Evolutionary conservation across 1,140 invertebrate species (phyloP).

Genomic region (Scaptomyza montana): DNA sequence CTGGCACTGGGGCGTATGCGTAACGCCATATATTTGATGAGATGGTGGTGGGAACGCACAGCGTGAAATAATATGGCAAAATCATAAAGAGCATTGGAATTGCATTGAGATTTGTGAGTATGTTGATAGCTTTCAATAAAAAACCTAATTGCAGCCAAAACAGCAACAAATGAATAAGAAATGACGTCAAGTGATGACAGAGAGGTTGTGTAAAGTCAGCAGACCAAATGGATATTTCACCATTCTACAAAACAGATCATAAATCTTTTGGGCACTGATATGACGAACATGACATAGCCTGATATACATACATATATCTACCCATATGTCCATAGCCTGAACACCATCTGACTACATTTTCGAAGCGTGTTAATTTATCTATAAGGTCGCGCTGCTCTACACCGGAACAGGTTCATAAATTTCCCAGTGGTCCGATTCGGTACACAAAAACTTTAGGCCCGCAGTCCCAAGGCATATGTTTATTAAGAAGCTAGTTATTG

Average conservation of each 20-base stretch:
- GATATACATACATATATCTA: constrained; percentile 6
- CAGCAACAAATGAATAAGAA: background rate
- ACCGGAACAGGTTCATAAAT: constrained; percentile 81
- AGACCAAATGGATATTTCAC: too few relatives aligned
- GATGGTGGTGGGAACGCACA: constrained; percentile 11
- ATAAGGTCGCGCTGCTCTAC: constrained; percentile 56
- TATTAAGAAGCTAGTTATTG: background rate
- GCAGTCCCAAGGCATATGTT: constrained; percentile 40
- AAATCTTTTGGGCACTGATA: constrained; percentile 25
- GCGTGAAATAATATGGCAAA: constrained; percentile 42
- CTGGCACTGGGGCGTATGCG: constrained; percentile 52
- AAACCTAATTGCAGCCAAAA: background rate
- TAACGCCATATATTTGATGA: constrained; percentile 35
- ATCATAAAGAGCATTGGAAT: constrained; percentile 56
- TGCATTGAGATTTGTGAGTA: constrained; percentile 70
- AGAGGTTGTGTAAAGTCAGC: too few relatives aligned
- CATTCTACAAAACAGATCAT: constrained; percentile 12
- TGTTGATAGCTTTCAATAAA: too few relatives aligned
- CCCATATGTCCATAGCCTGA: background rate
- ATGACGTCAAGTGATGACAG: constrained; percentile 24
- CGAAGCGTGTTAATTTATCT: constrained; percentile 53
- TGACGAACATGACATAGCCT: constrained; percentile 25
- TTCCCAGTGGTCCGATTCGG: constrained; percentile 51
- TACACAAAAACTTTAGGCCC: too few relatives aligned
- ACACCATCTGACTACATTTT: constrained; percentile 12